Base-by-base conservation (phyloP, 2,797 vertebrate genomes). In the Siniperca undulata region DNA sequence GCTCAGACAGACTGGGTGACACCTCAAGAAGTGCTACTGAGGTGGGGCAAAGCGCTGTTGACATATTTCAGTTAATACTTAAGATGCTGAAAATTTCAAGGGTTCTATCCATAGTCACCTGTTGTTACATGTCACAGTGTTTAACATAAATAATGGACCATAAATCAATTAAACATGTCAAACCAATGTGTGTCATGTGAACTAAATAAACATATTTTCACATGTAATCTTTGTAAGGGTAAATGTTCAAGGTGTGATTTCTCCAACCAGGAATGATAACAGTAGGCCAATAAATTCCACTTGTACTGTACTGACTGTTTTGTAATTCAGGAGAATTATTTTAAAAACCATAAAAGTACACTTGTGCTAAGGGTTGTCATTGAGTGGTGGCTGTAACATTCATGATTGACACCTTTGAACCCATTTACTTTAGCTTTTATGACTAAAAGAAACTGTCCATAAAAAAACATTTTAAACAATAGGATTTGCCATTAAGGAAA, bases 1-100 rank as follows among this genome's bases (percentile, higher is more conserved):
- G 38, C 70, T 53, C 61, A 72, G 59, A 70, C 77, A 65, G 78
- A 61, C 79, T 3, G 27, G 13, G 40, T 7, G 70, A 79, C 76
- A 74, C 62, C 83, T 40, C 3, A 40, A 62, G 24, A 77, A 71
- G 52, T 13, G 55, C 56, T 50, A 58, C 66, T 24, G n/a, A 55
- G 24, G 48, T 34, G 69, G 40, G 11, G 81, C 59, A 36, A 52
- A 65, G 48, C 13, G 1, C 36, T 38, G 36, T 7, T 30, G 50
- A 34, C 40, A 2, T 22, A 34, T 78, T 73, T 67, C 42, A 50
- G 10, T 73, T 74, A 59, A 11, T 50, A 50, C 20, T 66, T 40
- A 17, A 11, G 7, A 61, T 55, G 13, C 6, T 5, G 46, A 46
- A 50, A 42, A 36, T 44, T 7, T n/a, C 22, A 20, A 44, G 27